These are phyloP conservation scores for Hyla sarda DNA, from an alignment of 2,113 vertebrate genomes.

Conservation along the genomic window DNA sequence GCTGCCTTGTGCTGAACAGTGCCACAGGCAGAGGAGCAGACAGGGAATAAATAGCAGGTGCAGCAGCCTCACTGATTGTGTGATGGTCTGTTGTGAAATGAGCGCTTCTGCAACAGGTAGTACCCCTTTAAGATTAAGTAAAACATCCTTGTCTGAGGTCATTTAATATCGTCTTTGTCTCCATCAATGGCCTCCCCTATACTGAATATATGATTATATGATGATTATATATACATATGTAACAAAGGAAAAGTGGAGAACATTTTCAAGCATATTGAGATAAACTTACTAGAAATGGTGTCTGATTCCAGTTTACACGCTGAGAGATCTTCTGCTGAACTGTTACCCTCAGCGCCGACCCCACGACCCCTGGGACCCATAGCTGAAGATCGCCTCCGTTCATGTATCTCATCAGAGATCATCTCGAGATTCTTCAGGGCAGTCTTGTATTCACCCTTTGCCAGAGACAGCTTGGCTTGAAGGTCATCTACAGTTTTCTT, in stretches of 20 bases:
- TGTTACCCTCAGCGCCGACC: conserved; percentile 86
- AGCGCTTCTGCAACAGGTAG: too few relatives aligned
- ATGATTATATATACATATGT: too few relatives aligned
- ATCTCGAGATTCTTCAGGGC: conserved; percentile 93
- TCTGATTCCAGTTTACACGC: conserved; percentile 82
- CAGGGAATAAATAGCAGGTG: too few relatives aligned
- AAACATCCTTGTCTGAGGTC: too few relatives aligned
- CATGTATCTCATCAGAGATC: conserved; percentile 97
- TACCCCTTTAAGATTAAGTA: too few relatives aligned
- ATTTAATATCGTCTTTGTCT: too few relatives aligned
- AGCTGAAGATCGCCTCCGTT: conserved; percentile 81
- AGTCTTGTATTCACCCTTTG: conserved; percentile 91
- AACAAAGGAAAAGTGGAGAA: not conserved
- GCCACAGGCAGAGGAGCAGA: too few relatives aligned
- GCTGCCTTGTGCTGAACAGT: too few relatives aligned
- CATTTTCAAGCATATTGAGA: not conserved
- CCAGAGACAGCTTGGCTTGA: conserved; percentile 87
- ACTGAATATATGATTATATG: too few relatives aligned
- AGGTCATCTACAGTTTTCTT: conserved; percentile 94
- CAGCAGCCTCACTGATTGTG: too few relatives aligned
- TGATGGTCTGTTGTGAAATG: too few relatives aligned
- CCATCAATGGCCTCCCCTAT: too few relatives aligned
- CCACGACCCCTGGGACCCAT: conserved; percentile 91
- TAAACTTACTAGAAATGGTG: conserved; percentile 85
- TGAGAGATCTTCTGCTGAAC: conserved; percentile 76